phyloP scores from a whole-genome alignment of 1,140 invertebrate genomes.

The Globodera ellingtonae region DNA sequence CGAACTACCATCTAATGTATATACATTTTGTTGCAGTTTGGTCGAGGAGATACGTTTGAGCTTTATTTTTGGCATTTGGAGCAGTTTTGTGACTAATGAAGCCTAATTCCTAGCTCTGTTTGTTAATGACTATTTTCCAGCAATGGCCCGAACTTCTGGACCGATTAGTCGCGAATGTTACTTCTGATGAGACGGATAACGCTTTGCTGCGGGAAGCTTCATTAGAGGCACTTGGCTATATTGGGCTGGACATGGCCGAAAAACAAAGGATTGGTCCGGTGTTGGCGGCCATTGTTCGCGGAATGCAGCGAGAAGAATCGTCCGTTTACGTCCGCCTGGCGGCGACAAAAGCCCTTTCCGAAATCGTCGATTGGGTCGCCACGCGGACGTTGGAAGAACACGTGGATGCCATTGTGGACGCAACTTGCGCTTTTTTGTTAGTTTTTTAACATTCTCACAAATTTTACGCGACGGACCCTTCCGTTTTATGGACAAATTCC shows the following conservation, averaged over 20 bases:
- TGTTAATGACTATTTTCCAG: constrained; percentile 31
- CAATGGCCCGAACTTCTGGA: constrained; percentile 80
- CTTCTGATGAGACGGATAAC: constrained; percentile 66
- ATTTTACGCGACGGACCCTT: background rate
- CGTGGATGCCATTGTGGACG: constrained; percentile 48
- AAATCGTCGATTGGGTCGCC: constrained; percentile 53
- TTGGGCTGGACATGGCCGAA: constrained; percentile 78
- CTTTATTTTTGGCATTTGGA: constrained; percentile 20
- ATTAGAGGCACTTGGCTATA: constrained; percentile 91
- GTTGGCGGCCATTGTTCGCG: constrained; percentile 96
- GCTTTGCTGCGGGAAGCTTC: constrained; percentile 86
- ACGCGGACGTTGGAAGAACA: constrained; percentile 36
- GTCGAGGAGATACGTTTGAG: background rate
- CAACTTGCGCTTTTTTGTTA: constrained; percentile 50
- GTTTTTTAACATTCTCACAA: constrained; percentile 14
- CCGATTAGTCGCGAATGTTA: constrained; percentile 84
- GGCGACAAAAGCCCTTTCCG: constrained; percentile 46
- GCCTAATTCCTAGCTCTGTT: background rate
- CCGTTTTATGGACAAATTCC: background rate
- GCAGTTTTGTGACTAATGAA: background rate
- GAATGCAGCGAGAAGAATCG: constrained; percentile 83
- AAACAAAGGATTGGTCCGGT: constrained; percentile 90
- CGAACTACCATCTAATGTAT: constrained; percentile 78
- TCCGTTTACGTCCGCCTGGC: constrained; percentile 71
- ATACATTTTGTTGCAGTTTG: background rate